Percentiles rank a stretch among this genome's conserved stretches.
Conservation (phyloP, 1,140 invertebrate species). For the Bombus ignitus region DNA sequence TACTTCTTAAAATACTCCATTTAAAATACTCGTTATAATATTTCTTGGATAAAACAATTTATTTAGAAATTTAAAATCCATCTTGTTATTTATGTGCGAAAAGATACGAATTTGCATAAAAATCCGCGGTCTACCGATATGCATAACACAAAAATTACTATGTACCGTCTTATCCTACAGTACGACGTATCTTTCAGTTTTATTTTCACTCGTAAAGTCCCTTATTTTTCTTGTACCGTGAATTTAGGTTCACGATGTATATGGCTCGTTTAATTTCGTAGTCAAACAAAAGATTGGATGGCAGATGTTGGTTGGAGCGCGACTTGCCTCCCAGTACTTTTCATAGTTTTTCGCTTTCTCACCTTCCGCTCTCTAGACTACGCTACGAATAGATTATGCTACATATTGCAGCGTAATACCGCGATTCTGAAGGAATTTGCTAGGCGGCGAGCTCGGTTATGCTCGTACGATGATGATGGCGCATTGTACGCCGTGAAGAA, state of each 20-base stretch:
- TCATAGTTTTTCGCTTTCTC: constrained; percentile 44
- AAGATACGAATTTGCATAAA: too few species aligned
- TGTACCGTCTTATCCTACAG: too few species aligned
- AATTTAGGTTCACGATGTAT: constrained; percentile 7
- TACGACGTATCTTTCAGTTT: too few species aligned
- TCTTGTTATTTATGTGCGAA: too few species aligned
- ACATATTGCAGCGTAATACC: background rate
- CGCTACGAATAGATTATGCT: constrained; percentile 4
- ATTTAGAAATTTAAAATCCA: too few species aligned
- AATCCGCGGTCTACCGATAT: too few species aligned
- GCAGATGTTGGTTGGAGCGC: constrained; percentile 29
- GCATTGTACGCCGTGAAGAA: background rate
- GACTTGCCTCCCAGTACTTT: constrained; percentile 21
- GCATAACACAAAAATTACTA: too few species aligned
- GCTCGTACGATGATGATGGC: background rate
- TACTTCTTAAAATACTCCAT: too few species aligned
- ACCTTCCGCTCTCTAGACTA: background rate
- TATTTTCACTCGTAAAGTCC: too few species aligned
- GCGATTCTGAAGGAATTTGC: background rate
- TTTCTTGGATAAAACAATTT: too few species aligned
- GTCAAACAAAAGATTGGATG: constrained; percentile 65
- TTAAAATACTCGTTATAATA: too few species aligned
- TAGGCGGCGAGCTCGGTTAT: background rate
- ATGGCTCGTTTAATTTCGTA: constrained; percentile 59
- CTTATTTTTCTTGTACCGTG: too few species aligned